Evolutionary conservation across 2,113 vertebrate genomes (phyloP).

Genomic region (Eclectus roratus): DNA sequence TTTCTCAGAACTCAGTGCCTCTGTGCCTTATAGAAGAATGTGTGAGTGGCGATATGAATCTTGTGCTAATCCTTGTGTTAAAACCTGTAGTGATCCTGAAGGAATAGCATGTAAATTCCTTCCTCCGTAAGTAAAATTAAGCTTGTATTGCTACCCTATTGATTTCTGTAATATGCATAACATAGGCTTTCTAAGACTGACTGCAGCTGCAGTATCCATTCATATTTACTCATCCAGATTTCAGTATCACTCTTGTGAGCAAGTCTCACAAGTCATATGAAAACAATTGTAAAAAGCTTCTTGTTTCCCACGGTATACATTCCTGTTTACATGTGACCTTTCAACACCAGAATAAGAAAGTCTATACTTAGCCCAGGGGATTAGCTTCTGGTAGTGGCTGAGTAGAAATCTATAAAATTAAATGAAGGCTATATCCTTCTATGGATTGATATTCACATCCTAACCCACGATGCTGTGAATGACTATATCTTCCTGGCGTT

Average conservation of each 20-base stretch:
- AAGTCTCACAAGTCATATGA: not conserved
- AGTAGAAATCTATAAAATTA: not conserved
- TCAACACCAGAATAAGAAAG: not conserved
- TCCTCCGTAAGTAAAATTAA: constrained; percentile 84
- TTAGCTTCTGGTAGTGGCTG: not conserved
- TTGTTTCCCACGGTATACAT: not conserved
- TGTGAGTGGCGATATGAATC: constrained; percentile 95
- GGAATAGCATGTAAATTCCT: constrained; percentile 89
- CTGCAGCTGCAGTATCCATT: not conserved
- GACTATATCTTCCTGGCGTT: not conserved
- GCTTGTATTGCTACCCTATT: not conserved
- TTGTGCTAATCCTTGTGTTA: constrained; percentile 90
- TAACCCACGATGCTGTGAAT: not conserved
- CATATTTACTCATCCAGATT: not conserved
- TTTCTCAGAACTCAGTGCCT: constrained; percentile 83
- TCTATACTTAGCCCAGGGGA: not conserved
- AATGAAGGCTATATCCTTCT: not conserved
- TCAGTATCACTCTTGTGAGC: not conserved
- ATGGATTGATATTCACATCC: not conserved
- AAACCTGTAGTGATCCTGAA: constrained; percentile 88
- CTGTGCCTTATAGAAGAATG: constrained; percentile 93
- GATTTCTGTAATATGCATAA: not conserved
- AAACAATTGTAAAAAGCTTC: not conserved
- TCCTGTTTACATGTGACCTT: not conserved
- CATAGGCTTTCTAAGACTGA: not conserved